These are phyloP conservation scores for Tipula confusa DNA, from an alignment of 2,888 invertebrate species.

Conservation along the genomic window DNA sequence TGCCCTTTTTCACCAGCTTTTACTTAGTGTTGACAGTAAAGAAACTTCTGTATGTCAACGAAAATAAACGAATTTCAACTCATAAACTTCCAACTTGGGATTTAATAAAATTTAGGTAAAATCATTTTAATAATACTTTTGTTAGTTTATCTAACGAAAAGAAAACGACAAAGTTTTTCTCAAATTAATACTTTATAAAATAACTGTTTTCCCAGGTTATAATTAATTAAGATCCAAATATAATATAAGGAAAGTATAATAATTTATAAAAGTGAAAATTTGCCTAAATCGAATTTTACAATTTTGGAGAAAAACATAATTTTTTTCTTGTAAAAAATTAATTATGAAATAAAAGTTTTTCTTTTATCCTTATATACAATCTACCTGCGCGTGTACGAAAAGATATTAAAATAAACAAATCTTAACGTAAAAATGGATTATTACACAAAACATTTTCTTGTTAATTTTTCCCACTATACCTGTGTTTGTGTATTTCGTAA, in stretches of 20 bases:
- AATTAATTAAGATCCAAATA: neutral
- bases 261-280: neutral
- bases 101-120: no score
- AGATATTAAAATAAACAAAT: neutral
- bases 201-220: neutral
- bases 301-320: no score
- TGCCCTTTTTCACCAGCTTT: no score
- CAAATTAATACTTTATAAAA: no score
- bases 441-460: no score
- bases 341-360: neutral
- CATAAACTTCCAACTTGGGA: no score
- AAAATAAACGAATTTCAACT: no score
- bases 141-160: no score
- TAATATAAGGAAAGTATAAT: neutral
- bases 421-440: neutral
- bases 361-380: neutral
- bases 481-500: neutral
- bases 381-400: neutral
- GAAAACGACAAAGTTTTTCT: neutral
- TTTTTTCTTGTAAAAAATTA: neutral
- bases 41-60: no score
- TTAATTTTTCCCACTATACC: neutral
- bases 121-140: no score
- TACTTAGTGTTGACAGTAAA: no score
- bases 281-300: neutral